phyloP scores from a whole-genome alignment of 2,888 invertebrate genomes.

The Eulithis testata region DNA sequence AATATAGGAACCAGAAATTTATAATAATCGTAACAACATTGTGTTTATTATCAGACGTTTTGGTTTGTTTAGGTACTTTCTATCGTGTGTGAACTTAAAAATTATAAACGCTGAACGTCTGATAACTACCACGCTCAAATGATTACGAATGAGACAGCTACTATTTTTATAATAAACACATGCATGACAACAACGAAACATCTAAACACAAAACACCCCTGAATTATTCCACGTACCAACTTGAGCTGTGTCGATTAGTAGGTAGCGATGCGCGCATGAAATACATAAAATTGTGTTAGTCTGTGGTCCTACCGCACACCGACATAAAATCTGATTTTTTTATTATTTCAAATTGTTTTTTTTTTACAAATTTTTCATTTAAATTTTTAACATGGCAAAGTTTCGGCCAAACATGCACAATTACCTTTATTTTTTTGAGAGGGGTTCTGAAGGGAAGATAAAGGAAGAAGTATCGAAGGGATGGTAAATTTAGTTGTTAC shows the following conservation, averaged over 20 bases:
- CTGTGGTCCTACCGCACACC: constrained; percentile 35
- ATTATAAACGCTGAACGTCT: neutral
- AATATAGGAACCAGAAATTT: too few relatives aligned
- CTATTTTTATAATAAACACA: constrained; percentile 5
- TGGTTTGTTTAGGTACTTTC: too few relatives aligned
- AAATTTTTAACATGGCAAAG: constrained; percentile 20
- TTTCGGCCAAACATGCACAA: constrained; percentile 32
- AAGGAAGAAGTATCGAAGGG: constrained; percentile 9
- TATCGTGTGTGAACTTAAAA: too few relatives aligned
- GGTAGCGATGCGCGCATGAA: constrained; percentile 65
- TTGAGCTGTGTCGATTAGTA: constrained; percentile 73
- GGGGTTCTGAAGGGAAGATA: neutral
- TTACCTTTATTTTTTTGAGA: constrained; percentile 6
- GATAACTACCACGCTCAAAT: neutral
- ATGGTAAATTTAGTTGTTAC: constrained; percentile 26
- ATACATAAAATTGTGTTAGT: constrained; percentile 71
- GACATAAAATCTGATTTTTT: constrained; percentile 1
- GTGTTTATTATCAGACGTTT: neutral
- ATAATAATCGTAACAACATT: neutral
- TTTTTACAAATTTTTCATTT: neutral
- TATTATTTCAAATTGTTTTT: too few relatives aligned
- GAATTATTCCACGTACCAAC: constrained; percentile 72
- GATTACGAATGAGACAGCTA: neutral
- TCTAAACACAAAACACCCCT: constrained; percentile 42
- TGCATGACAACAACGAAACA: constrained; percentile 27